Evolutionary conservation across 2,113 vertebrate genomes (phyloP), one percentile per base, ranked within the genome.

Genomic region (Azemiops feae): DNA sequence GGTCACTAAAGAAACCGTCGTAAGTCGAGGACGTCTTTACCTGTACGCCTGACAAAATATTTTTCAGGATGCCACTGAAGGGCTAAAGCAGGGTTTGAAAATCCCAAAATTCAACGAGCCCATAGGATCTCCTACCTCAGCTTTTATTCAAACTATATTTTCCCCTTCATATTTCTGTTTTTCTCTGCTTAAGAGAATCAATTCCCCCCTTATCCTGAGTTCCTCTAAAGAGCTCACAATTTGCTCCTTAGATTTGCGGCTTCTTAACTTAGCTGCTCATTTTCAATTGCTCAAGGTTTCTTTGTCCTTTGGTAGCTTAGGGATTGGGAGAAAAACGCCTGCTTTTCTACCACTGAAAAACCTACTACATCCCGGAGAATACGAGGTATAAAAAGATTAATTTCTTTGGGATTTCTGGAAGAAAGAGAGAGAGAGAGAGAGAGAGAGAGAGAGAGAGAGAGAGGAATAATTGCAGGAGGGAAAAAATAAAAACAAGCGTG

Each of bases 341-440:
- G 27, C 14, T 2, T 55, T 23, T 87, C 0, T 34, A 47, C 57
- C 22, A 45, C 81, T 87, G 47, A 54, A 43, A 85, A 8, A 57
- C 81, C 16, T 23, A n/a, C 25, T 3, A 91, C 88, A 50, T 64
- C 85, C 55, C 60, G 93, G 94, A 25, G 90, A 47, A 69, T 1
- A 20, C 10, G 7, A 27, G 39, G 4, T 88, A 89, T 18, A 3
- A 87, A 89, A 96, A 92, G 43, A 47, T 85, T 90, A 92, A 91
- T 7, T 1, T 81, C 74, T 18, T 53, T 0, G 0, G 20, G 86
- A 14, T 69, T 92, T 93, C 92, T 94, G 69, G 34, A 27, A 50
- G 47, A 88, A 22, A 53, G 58, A 57, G 47, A 30, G 52, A 52
- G 16, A 0, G 52, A 57, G 1, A 30, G 52, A 27, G 16, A 2